Evolutionary conservation across 1,140 invertebrate genomes (phyloP).

Genomic region (Hypothenemus hampei): DNA sequence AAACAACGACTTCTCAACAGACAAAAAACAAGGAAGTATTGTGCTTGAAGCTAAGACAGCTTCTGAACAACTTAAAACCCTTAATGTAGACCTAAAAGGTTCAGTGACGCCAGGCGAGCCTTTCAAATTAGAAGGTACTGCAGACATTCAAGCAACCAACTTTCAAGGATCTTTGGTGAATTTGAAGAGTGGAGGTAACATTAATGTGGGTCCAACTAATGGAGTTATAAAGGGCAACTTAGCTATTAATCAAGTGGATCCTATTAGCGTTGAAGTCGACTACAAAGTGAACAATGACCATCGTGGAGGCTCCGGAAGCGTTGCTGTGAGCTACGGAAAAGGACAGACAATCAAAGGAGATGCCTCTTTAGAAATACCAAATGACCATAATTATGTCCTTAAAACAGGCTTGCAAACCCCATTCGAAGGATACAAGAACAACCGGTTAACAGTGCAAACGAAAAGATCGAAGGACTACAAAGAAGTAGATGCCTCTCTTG

Average conservation of each 20-base stretch:
- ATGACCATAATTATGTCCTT: conserved; percentile 45
- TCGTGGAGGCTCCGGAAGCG: conserved; percentile 33
- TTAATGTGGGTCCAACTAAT: conserved; percentile 21
- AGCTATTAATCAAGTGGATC: conserved; percentile 34
- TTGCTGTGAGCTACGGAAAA: conserved; percentile 51
- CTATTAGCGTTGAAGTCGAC: conserved; percentile 26
- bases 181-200: conserved; percentile 34
- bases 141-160: conserved; percentile 21
- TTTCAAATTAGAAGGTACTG: conserved; percentile 23
- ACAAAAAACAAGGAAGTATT: conserved; percentile 45
- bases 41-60: conserved; percentile 48
- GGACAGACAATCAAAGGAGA: conserved; percentile 49
- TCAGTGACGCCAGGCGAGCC: conserved; percentile 4
- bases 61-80: conserved; percentile 50
- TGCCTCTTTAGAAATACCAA: conserved; percentile 40
- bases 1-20: conserved; percentile 36
- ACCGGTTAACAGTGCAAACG: conserved; percentile 51
- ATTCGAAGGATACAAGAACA: conserved; percentile 51
- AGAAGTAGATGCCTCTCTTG: conserved; percentile 43
- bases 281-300: conserved; percentile 28
- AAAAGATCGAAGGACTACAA: conserved; percentile 51
- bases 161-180: conserved; percentile 29
- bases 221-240: conserved; percentile 30
- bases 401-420: conserved; percentile 49
- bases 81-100: conserved; percentile 42